phyloP scores from a whole-genome alignment of 2,888 invertebrate genomes.

The Gymnoscelis rufifasciata region DNA sequence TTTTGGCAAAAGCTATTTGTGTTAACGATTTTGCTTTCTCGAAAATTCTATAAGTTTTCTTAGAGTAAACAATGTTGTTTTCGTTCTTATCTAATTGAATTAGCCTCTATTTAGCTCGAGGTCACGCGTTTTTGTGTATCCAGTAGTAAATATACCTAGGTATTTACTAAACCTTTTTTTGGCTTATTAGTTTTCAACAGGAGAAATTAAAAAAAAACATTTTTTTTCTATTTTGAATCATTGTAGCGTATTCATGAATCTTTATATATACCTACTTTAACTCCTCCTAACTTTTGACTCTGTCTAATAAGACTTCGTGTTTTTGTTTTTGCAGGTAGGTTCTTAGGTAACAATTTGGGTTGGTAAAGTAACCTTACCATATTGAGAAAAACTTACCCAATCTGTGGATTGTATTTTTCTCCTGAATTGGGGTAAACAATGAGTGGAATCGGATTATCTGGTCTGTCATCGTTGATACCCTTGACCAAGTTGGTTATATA shows the following conservation, averaged over 20 bases:
- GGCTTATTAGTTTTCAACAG: no score
- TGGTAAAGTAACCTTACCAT: no score
- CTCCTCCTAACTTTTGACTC: no score
- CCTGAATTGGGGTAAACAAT: constrained; percentile 97
- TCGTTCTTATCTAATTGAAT: constrained; percentile 3
- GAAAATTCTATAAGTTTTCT: constrained; percentile 21
- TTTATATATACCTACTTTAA: no score
- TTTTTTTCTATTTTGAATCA: no score
- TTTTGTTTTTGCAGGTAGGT: no score
- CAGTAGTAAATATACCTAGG: neutral
- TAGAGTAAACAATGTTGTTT: constrained; percentile 1
- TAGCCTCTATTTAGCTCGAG: neutral
- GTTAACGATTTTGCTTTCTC: constrained; percentile 23
- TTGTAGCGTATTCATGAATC: no score
- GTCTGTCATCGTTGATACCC: constrained; percentile 72
- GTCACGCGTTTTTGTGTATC: neutral
- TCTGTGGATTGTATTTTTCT: constrained; percentile 85
- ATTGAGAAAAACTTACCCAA: constrained; percentile 82
- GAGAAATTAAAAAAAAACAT: no score
- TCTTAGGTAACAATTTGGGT: no score
- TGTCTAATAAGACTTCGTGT: no score
- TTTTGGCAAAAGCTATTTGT: constrained; percentile 28
- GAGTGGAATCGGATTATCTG: constrained; percentile 81
- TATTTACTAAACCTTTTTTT: neutral
- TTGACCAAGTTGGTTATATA: constrained; percentile 60